Evolutionary conservation across 2,888 invertebrate genomes (phyloP), one percentile per base, ranked within the genome.

Genomic region (Brachylomia viminalis): DNA sequence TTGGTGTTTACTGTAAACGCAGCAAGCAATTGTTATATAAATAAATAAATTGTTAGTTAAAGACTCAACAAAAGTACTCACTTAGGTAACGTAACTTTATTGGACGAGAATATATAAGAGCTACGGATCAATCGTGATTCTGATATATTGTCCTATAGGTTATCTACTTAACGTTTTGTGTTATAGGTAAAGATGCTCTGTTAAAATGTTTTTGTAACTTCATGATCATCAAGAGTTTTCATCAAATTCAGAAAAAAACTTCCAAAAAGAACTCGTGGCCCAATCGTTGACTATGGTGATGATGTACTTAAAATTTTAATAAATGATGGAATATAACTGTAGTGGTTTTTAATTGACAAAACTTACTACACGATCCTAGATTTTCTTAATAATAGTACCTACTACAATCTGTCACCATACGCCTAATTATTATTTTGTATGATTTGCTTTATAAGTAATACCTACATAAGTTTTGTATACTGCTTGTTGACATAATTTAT

Each of bases 1-100:
- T n/a, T n/a, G n/a, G n/a, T n/a, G n/a, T n/a, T n/a, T n/a, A n/a
- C n/a, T n/a, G n/a, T n/a, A n/a, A n/a, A n/a, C n/a, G n/a, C n/a
- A n/a, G n/a, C n/a, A n/a, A n/a, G n/a, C n/a, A n/a, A n/a, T n/a
- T n/a, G n/a, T n/a, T n/a, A n/a, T n/a, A n/a, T n/a, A n/a, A n/a
- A n/a, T n/a, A n/a, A n/a, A n/a, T n/a, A n/a, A n/a, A n/a, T n/a
- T n/a, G n/a, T n/a, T n/a, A n/a, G n/a, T n/a, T 61, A 82, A 33
- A 54, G 73, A 30, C 27, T 54, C 58, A 72, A 67, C 58, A 42
- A 52, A 61, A 52, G 27, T n/a, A 42, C 11, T 49, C 17, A n/a
- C 27, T 27, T 47, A 64, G 61, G 54, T 81, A 76, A 76, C 27
- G 38, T 27, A 30, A 58, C 30, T 54, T 75, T 75, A 68, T 72